These are phyloP conservation scores for Melinaea marsaeus DNA, from an alignment of 2,888 invertebrate species.

Conservation along the genomic window DNA sequence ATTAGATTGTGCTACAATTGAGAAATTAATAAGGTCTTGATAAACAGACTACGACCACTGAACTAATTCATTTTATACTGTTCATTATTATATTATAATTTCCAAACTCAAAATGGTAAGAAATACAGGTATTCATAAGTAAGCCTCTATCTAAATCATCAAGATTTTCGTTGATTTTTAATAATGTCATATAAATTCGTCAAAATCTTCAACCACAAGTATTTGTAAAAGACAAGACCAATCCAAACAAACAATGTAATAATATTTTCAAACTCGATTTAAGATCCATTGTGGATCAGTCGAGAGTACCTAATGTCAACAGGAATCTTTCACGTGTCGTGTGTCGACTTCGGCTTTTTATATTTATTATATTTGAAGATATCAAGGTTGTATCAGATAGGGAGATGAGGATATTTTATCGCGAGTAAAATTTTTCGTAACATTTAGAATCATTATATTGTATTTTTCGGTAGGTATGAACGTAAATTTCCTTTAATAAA, in stretches of 20 bases:
- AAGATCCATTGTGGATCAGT: constrained; percentile 10
- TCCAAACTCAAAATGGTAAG: too few relatives aligned
- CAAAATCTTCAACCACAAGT: too few relatives aligned
- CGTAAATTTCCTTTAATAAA: neutral
- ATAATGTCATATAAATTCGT: too few relatives aligned
- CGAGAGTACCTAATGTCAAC: constrained; percentile 11
- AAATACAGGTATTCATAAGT: too few relatives aligned
- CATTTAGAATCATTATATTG: neutral
- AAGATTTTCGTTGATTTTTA: too few relatives aligned
- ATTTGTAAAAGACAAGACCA: neutral
- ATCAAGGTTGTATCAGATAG: constrained; percentile 1
- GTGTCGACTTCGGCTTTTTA: constrained; percentile 5
- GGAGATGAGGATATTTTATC: constrained; percentile 1
- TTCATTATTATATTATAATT: too few relatives aligned
- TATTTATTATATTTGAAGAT: constrained; percentile 1
- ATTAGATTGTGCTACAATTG: too few relatives aligned
- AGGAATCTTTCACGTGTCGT: constrained; percentile 13
- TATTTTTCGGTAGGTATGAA: neutral
- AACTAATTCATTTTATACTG: too few relatives aligned
- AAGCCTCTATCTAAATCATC: too few relatives aligned
- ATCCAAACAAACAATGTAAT: constrained; percentile 10
- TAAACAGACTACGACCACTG: too few relatives aligned
- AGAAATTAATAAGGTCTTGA: too few relatives aligned
- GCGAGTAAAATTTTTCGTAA: neutral
- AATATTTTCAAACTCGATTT: constrained; percentile 6